Evolutionary conservation across 92 coral and sea anemone genomes (phyloP).

Genomic region (Zoanthus sansibaricus): DNA sequence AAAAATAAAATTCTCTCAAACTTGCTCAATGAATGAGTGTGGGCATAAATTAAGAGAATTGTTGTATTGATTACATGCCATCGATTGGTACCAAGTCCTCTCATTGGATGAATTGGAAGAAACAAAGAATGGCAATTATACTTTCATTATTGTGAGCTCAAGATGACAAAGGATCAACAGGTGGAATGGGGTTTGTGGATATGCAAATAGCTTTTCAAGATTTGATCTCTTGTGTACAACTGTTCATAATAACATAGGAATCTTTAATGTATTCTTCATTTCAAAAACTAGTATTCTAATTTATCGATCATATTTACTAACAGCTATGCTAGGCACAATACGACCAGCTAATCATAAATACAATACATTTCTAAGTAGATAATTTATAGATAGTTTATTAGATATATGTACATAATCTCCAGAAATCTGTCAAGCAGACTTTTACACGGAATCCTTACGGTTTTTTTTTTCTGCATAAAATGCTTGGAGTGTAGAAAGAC

Average conservation of each 20-base stretch:
- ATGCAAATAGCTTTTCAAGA: no score
- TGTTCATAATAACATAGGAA: slow-evolving; percentile 2
- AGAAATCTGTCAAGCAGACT: slow-evolving; percentile 8
- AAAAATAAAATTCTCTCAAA: no score
- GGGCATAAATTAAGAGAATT: no score
- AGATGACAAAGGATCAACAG: no score
- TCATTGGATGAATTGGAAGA: no score
- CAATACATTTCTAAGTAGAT: slow-evolving; percentile 15
- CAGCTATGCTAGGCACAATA: slow-evolving; percentile 5
- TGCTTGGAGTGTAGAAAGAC: background rate
- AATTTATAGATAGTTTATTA: slow-evolving; percentile 4
- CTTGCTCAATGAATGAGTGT: no score
- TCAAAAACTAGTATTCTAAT: slow-evolving; percentile 46
- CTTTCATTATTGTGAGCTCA: no score
- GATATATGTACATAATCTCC: slow-evolving; percentile 34
- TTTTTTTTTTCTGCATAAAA: background rate
- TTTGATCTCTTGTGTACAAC: background rate
- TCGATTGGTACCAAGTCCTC: no score
- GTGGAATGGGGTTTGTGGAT: no score
- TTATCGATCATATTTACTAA: slow-evolving; percentile 28
- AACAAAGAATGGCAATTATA: no score
- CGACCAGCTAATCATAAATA: slow-evolving; percentile 48
- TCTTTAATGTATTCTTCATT: slow-evolving; percentile 41
- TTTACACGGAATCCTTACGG: slow-evolving; percentile 3
- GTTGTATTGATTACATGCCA: no score